Base-by-base conservation (phyloP, 2,797 vertebrate species). In the Labroides dimidiatus region DNA sequence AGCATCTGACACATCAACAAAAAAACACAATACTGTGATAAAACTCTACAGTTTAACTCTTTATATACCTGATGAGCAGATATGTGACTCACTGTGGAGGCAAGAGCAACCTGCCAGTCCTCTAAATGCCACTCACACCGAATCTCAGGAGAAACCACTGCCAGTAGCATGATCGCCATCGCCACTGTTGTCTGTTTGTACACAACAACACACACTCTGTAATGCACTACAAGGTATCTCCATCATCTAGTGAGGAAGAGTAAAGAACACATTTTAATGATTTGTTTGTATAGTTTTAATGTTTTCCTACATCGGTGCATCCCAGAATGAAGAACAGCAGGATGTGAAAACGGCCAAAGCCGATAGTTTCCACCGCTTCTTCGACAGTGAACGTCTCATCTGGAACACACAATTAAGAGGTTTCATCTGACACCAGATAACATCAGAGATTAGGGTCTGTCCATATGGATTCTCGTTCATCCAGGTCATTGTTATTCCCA, bases 131-230 rank as follows among this genome's bases (percentile, higher is more conserved):
- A 99, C 81, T 99, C 97, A 0, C 97, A 99, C 11, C 94, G 93
- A 63, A 99, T 97, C 84, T 96, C 94, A 0, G 97, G 96, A 50
- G 96, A 96, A 41, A 96, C 94, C 0, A 99, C 95, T 0, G 97
- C 96, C 44, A 99, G 87, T 10, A 99, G 81, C 97, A 98, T 99
- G 90, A 98, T 97, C 93, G 99, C 98, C 97, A 98, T 98, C 4
- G 97, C 97, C 84, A 99, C 97, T 0, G 90, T 93, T 16, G 99
- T 95, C 97, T 99, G 61, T 0, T 39, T 0, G 12, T n/a, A 44
- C 13, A 23, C 16, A 10, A 17, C 10, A 33, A 53, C 3, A 36
- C 19, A 55, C 6, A 37, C 51, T 6, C 7, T 36, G 13, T 17
- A 16, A 24, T 16, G 30, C 8, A 30, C 9, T 23, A 4, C 30